phyloP scores from a whole-genome alignment of 2,888 invertebrate species.

The Cheilosia vulpina region DNA sequence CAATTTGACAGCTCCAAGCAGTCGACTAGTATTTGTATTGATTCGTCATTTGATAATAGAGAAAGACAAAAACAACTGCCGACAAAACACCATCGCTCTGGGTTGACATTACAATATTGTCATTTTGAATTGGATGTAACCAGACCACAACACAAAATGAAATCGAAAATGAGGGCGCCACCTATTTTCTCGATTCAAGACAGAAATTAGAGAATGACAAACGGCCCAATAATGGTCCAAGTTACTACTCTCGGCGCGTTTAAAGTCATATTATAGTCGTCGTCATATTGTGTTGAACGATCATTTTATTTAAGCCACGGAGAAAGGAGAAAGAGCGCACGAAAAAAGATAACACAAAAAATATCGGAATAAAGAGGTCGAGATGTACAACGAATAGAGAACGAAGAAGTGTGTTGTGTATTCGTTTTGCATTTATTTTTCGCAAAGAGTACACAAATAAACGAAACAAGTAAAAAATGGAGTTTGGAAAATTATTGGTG shows the following conservation, averaged over 20 bases:
- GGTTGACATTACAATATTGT: not conserved
- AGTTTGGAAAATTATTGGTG: constrained; percentile 76
- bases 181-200: constrained; percentile 62
- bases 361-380: constrained; percentile 73
- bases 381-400: constrained; percentile 64
- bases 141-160: constrained; percentile 59
- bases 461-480: constrained; percentile 20
- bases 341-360: constrained; percentile 27
- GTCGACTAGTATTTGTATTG: constrained; percentile 22
- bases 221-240: constrained; percentile 65
- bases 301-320: constrained; percentile 57
- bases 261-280: constrained; percentile 32
- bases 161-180: constrained; percentile 74
- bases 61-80: constrained; percentile 17
- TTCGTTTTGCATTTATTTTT: constrained; percentile 24
- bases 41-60: constrained; percentile 52
- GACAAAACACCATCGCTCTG: constrained; percentile 5
- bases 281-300: constrained; percentile 54
- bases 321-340: constrained; percentile 77
- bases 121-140: constrained; percentile 35
- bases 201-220: constrained; percentile 72
- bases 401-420: constrained; percentile 63
- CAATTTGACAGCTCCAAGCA: constrained; percentile 42
- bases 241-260: constrained; percentile 28
- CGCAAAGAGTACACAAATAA: constrained; percentile 40